Evolutionary conservation across 2,888 invertebrate genomes (phyloP).

Genomic region (Tenodera sinensis): DNA sequence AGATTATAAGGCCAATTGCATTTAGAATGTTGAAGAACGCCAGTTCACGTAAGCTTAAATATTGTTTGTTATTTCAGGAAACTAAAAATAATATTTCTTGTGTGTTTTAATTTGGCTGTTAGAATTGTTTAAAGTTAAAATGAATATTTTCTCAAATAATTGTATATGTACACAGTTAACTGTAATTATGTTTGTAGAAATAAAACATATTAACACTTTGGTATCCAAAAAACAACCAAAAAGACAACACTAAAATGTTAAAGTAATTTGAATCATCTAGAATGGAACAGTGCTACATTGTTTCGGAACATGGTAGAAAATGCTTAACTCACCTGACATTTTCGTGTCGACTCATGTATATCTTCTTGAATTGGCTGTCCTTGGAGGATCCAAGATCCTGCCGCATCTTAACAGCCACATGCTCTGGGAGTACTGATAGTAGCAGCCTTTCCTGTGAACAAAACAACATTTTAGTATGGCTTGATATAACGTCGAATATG

Average conservation of each 20-base stretch:
- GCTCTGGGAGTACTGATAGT: slow-evolving; percentile 90
- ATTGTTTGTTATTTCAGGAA: too few relatives aligned
- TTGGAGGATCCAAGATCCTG: slow-evolving; percentile 83
- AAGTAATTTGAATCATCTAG: too few relatives aligned
- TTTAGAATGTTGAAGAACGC: too few relatives aligned
- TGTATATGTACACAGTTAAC: too few relatives aligned
- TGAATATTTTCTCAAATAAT: too few relatives aligned
- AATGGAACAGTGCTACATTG: background rate
- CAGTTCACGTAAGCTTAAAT: too few relatives aligned
- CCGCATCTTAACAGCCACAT: slow-evolving; percentile 95
- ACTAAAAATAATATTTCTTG: too few relatives aligned
- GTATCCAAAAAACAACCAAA: background rate
- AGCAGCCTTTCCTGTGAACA: slow-evolving; percentile 82
- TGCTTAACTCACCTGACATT: slow-evolving; percentile 75
- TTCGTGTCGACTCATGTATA: slow-evolving; percentile 95
- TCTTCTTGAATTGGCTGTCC: slow-evolving; percentile 94
- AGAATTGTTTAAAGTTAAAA: too few relatives aligned
- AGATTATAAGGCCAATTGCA: too few relatives aligned
- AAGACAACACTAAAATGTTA: background rate
- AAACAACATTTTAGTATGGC: background rate
- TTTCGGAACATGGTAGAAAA: background rate
- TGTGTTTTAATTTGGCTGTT: too few relatives aligned
- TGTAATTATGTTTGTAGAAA: too few relatives aligned
- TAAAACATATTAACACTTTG: too few relatives aligned
- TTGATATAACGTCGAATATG: background rate